Evolutionary conservation across 2,888 invertebrate genomes (phyloP).

Genomic region (Phengaris alcon): DNA sequence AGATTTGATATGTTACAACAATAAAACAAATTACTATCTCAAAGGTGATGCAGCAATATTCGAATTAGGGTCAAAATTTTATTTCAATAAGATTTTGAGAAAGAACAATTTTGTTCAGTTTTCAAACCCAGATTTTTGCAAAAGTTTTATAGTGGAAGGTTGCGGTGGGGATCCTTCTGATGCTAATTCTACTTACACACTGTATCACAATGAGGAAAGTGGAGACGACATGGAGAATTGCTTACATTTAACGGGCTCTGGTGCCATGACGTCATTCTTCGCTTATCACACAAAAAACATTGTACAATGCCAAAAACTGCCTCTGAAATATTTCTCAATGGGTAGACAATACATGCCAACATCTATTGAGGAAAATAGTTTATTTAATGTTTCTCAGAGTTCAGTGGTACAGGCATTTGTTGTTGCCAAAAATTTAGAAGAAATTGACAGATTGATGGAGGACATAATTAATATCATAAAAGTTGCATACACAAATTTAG

Average conservation of each 20-base stretch:
- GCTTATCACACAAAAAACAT: constrained; percentile 85
- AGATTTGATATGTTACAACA: constrained; percentile 78
- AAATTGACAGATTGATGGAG: constrained; percentile 78
- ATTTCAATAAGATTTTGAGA: constrained; percentile 64
- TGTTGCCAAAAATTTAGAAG: constrained; percentile 68
- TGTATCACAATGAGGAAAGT: constrained; percentile 78
- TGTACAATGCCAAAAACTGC: constrained; percentile 80
- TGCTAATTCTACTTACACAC: constrained; percentile 77
- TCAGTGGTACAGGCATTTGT: constrained; percentile 84
- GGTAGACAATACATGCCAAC: constrained; percentile 84
- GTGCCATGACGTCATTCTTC: constrained; percentile 85
- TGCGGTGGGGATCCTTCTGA: constrained; percentile 81
- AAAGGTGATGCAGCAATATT: constrained; percentile 85
- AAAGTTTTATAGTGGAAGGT: constrained; percentile 87
- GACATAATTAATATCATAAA: constrained; percentile 72
- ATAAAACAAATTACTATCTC: constrained; percentile 81
- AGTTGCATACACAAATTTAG: constrained; percentile 81
- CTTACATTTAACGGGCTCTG: constrained; percentile 87
- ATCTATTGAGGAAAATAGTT: constrained; percentile 60
- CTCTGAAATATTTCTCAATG: constrained; percentile 83
- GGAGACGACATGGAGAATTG: constrained; percentile 76
- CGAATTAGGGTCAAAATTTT: constrained; percentile 81
- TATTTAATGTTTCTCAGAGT: constrained; percentile 85
- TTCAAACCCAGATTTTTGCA: constrained; percentile 88
- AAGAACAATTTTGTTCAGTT: constrained; percentile 80